phyloP scores from a whole-genome alignment of 2,113 vertebrate genomes.

The Urocolius indicus region DNA sequence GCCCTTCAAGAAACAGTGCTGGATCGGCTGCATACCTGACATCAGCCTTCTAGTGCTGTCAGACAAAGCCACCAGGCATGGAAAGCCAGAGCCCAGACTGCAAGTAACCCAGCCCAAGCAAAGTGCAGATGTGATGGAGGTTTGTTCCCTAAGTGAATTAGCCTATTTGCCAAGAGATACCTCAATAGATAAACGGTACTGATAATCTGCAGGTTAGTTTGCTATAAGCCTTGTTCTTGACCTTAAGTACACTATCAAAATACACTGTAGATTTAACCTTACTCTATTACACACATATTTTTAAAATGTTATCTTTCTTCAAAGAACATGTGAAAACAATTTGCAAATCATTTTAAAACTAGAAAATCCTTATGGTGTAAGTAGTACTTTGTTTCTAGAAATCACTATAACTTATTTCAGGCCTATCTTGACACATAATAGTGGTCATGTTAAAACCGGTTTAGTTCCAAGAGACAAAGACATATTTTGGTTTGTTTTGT shows the following conservation, averaged over 20 bases:
- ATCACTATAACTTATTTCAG: slow-evolving; percentile 8
- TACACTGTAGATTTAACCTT: background rate
- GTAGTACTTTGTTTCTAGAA: slow-evolving; percentile 21
- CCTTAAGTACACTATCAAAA: background rate
- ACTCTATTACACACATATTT: background rate
- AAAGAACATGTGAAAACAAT: background rate
- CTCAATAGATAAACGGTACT: background rate
- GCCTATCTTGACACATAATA: background rate
- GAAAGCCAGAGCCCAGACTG: background rate
- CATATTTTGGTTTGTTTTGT: background rate
- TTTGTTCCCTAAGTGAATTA: background rate
- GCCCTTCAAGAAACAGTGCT: background rate
- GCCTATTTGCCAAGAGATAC: background rate
- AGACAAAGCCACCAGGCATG: background rate
- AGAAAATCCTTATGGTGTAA: background rate
- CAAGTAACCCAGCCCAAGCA: background rate
- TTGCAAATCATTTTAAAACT: slow-evolving; percentile 7
- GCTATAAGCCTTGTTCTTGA: background rate
- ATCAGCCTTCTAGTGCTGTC: background rate
- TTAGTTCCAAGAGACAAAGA: background rate
- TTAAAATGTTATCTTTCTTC: background rate
- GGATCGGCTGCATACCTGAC: background rate
- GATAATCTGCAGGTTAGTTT: background rate
- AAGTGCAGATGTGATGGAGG: background rate
- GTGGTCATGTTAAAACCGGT: background rate